Percentiles rank a stretch among this genome's conserved stretches.
These are phyloP conservation scores for Campylomormyrus tamandua DNA, from an alignment of 2,113 vertebrate genomes.

Conservation along the genomic window DNA sequence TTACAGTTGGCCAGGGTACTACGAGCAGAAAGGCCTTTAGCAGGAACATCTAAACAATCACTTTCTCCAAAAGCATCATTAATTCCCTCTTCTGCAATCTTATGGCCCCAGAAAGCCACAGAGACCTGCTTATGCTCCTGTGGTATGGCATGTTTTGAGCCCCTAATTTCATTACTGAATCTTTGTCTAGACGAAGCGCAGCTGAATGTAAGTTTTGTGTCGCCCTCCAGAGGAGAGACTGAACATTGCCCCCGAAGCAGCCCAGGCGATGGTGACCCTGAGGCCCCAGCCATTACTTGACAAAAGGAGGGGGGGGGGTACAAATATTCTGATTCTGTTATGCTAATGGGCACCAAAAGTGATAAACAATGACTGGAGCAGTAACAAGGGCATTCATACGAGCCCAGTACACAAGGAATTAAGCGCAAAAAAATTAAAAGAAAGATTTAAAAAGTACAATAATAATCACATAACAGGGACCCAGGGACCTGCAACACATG, in stretches of 20 bases:
- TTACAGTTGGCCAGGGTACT: background rate
- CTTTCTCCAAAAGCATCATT: background rate
- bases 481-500: background rate
- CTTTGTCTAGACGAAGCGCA: background rate
- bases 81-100: background rate
- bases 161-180: background rate
- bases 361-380: constrained; percentile 15
- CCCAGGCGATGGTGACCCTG: background rate
- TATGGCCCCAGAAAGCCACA: background rate
- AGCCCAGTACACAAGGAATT: background rate
- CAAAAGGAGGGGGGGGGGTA: background rate
- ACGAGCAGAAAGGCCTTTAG: background rate
- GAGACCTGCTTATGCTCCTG: background rate
- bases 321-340: background rate
- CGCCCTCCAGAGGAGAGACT: background rate
- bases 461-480: background rate
- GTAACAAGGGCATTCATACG: background rate
- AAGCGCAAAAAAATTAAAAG: background rate
- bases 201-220: background rate
- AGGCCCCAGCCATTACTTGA: background rate
- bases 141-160: background rate
- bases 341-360: background rate
- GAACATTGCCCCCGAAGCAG: background rate
- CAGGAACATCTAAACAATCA: background rate
- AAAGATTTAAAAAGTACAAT: background rate